phyloP scores from a whole-genome alignment of 1,140 invertebrate species.

The Tetranychus urticae region DNA sequence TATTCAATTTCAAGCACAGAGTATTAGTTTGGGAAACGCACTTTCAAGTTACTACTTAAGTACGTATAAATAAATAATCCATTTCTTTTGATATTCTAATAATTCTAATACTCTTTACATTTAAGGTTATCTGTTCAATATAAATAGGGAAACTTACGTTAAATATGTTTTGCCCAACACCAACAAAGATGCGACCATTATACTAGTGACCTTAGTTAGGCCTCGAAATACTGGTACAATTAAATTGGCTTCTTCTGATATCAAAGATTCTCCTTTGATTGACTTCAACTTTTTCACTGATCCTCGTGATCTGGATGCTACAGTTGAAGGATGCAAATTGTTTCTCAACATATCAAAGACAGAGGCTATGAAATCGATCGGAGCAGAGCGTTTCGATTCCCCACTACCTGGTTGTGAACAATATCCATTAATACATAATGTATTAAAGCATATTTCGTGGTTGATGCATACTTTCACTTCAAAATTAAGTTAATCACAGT shows the following conservation, averaged over 20 bases:
- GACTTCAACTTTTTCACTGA: not conserved
- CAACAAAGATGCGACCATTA: not conserved
- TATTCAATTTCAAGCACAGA: not conserved
- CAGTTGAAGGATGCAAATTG: not conserved
- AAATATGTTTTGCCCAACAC: not conserved
- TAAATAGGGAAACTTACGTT: not conserved
- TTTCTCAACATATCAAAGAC: not conserved
- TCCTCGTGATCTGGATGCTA: not conserved
- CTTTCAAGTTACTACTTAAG: not conserved
- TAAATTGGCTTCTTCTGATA: not conserved
- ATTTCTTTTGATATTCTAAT: not conserved
- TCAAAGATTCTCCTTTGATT: not conserved
- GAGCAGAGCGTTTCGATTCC: not conserved
- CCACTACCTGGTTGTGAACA: not conserved
- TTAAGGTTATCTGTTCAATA: not conserved
- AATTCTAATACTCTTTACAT: not conserved
- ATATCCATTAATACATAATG: constrained; percentile 13
- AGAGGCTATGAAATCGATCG: not conserved
- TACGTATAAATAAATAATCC: not conserved
- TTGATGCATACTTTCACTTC: too few species aligned
- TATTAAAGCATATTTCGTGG: too few species aligned
- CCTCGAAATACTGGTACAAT: not conserved
- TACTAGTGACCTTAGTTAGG: not conserved
- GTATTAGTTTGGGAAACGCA: not conserved
- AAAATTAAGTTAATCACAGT: too few species aligned